Evolutionary conservation across 2,888 invertebrate species (phyloP), one percentile per base, ranked within the genome.

Genomic region (Pyralis farinalis): DNA sequence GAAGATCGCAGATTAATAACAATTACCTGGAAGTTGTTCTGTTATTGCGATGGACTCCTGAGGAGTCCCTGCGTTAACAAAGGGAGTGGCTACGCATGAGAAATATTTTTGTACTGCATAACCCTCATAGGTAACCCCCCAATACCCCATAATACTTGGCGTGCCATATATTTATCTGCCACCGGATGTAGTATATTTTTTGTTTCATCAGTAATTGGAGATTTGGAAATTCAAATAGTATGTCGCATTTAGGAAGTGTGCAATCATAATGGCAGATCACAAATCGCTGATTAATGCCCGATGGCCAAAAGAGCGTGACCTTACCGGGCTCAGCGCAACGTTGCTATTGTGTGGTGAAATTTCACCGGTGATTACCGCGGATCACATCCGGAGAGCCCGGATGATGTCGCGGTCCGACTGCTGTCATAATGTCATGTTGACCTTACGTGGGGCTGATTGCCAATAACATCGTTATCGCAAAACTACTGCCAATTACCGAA

Each of bases 291-390:
- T 84, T 79, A 75, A 67, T 72, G 68, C 52, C 53, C 65, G 67
- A 66, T 65, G 71, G 53, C 59, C 80, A 79, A 67, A 84, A 73
- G 71, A 81, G 81, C 85, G 78, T 85, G 75, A 78, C 81, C 72
- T 69, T 63, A 64, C 47, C 59, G 65, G 66, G 63, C 49, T 58
- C 63, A 56, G 55, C 60, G 69, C 62, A 64, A 62, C 58, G 63
- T 60, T 61, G 62, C 66, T 57, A 78, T 81, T 78, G 77, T 80
- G 60, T 85, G 82, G 86, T 82, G 82, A 86, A 87, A 86, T 86
- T 80, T 84, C 73, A 81, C 71, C 76, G 78, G 82, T 79, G 77
- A 85, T 85, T 84, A 84, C 79, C 62, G 75, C 69, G 75, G 76
- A 78, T 78, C 70, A 74, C 80, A 80, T 87, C 86, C 85, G 86